These are phyloP conservation scores for Tridacna crocea DNA, from an alignment of 2,888 invertebrate genomes.

Conservation along the genomic window DNA sequence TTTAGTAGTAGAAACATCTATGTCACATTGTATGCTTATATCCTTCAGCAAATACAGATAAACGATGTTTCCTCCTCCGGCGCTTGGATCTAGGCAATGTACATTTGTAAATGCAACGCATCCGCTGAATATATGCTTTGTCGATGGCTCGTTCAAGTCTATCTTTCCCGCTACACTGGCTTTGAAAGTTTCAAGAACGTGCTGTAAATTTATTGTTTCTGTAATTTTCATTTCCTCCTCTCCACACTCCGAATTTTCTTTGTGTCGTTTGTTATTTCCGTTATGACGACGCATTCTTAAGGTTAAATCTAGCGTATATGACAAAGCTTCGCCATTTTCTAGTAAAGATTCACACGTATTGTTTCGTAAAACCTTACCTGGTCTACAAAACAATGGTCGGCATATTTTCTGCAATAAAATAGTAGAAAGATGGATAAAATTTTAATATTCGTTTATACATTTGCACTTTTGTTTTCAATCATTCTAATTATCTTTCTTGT, in stretches of 20 bases:
- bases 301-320: neutral
- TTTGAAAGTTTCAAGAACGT: neutral
- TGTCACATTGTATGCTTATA: neutral
- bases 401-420: constrained; percentile 17
- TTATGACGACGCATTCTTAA: neutral
- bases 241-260: neutral
- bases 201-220: neutral
- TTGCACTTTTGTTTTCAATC: too few relatives aligned
- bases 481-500: too few relatives aligned
- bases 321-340: constrained; percentile 9
- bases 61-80: neutral
- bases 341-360: constrained; percentile 1
- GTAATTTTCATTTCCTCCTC: neutral
- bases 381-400: constrained; percentile 8
- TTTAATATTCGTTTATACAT: too few relatives aligned
- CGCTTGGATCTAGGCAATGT: constrained; percentile 3
- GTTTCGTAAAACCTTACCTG: constrained; percentile 7
- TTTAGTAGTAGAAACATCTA: constrained; percentile 3
- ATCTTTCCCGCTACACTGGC: neutral
- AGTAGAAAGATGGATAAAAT: neutral
- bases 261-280: neutral
- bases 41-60: neutral
- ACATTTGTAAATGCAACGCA: constrained; percentile 1
- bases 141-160: neutral
- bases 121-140: neutral